These are phyloP conservation scores for Dasypus novemcinctus DNA, from an alignment of 2,113 vertebrate species.

Conservation along the genomic window DNA sequence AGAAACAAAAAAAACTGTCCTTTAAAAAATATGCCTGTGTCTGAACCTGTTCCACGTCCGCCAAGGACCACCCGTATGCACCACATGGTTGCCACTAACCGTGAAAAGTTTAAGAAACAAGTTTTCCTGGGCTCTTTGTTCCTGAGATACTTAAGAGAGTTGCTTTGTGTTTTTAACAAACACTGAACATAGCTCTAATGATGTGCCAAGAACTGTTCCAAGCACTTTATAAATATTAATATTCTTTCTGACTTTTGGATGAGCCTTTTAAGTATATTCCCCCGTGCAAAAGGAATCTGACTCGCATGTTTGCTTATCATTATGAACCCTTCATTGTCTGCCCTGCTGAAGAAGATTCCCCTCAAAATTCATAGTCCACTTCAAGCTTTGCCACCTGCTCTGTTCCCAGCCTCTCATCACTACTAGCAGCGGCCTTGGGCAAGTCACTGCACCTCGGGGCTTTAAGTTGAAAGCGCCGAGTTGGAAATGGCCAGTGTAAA, in stretches of 20 bases:
- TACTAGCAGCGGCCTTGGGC: neutral
- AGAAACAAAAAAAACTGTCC: neutral
- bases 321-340: neutral
- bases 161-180: neutral
- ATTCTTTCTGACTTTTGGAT: conserved; percentile 20
- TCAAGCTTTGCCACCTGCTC: neutral
- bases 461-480: neutral
- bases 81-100: neutral
- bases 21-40: neutral
- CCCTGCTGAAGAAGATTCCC: neutral
- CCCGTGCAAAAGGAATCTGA: neutral
- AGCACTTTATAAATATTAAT: neutral
- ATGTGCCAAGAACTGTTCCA: neutral
- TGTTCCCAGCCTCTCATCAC: neutral
- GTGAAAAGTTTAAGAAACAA: neutral
- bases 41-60: neutral
- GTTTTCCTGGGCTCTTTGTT: neutral
- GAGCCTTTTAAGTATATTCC: neutral
- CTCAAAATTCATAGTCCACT: neutral
- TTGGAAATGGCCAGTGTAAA: neutral
- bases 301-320: neutral
- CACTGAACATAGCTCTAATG: neutral
- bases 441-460: accelerated
- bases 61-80: neutral
- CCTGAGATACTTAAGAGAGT: neutral